Evolutionary conservation across 1,140 invertebrate genomes (phyloP), one percentile per base, ranked within the genome.

Genomic region (Sesamia nonagrioides): DNA sequence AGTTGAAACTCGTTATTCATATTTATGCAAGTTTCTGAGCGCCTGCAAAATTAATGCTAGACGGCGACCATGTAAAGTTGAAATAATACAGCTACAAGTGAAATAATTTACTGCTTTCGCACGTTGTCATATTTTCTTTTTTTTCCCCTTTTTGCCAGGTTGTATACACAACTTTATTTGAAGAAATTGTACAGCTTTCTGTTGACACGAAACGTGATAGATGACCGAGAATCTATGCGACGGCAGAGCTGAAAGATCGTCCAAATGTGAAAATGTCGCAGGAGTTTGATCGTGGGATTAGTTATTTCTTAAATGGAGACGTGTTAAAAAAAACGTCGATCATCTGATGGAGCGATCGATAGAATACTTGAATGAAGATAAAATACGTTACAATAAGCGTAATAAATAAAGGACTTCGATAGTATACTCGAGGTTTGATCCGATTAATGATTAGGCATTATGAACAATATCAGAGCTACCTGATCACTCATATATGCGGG

Each of bases 1-100:
- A 82, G 79, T 86, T 85, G 82, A 85, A 86, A 85, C 79, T 83
- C 86, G 80, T 89, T 85, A 82, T 84, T 87, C 82, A 87, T 85
- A 85, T 89, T 89, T 85, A 87, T 87, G 82, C 80, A 86, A 87
- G 80, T 85, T 84, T 66, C 73, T 33, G 58, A 50, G 79, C 72
- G 69, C 77, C 37, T 61, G 42, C 54, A 33, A 80, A 83, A 86
- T 84, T 84, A 88, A 86, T 81, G 77, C 61, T 54, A 76, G 27
- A n/a, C 78, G 68, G 78, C 69, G 52, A 56, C 45, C 60, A 82
- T 81, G 79, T 82, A 83, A 72, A 81, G 58, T 84, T 83, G 9
- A 79, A 83, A 84, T 84, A 82, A 78, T 76, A 79, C 72, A 54
- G 40, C 60, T 81, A 72, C 77, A 9, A 69, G 75, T 73, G 33